Conservation (phyloP, 2,888 invertebrate genomes). For the Dermolepida albohirtum region DNA sequence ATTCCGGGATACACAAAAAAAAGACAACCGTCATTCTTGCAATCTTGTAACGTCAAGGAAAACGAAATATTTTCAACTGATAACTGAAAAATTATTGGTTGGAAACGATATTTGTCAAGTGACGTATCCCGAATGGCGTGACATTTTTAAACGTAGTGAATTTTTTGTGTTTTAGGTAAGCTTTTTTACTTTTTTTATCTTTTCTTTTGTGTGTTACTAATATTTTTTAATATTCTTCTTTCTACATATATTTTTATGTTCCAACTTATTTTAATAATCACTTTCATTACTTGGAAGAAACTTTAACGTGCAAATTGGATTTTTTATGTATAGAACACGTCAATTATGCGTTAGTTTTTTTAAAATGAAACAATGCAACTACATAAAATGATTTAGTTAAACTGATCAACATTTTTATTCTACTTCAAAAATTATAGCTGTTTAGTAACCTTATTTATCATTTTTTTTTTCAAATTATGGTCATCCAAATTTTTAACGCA, state of each 20-base stretch:
- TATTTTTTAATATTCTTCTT: conserved; percentile 28
- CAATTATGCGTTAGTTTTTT: too few species aligned
- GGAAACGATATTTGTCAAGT: background rate
- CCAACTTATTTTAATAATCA: conserved; percentile 9
- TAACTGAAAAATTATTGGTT: conserved; percentile 8
- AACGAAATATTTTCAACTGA: conserved; percentile 15
- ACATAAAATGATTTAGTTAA: too few species aligned
- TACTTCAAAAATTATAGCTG: too few species aligned
- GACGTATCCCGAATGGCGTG: conserved; percentile 28
- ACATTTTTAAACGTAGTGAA: conserved; percentile 36
- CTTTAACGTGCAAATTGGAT: background rate
- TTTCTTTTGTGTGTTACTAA: conserved; percentile 34
- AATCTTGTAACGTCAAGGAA: conserved; percentile 28
- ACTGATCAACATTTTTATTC: too few species aligned
- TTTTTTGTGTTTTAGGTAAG: conserved; percentile 40
- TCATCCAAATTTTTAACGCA: too few species aligned
- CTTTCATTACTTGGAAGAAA: conserved; percentile 15
- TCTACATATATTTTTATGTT: conserved; percentile 20
- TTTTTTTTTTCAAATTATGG: too few species aligned
- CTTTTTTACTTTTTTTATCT: conserved; percentile 40
- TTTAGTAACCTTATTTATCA: too few species aligned
- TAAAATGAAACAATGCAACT: too few species aligned
- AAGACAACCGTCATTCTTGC: too few species aligned
- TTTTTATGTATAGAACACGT: too few species aligned
- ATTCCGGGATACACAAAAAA: conserved; percentile 40